These are phyloP conservation scores for Drosophila anceps DNA, from an alignment of 2,888 invertebrate genomes.

Conservation along the genomic window DNA sequence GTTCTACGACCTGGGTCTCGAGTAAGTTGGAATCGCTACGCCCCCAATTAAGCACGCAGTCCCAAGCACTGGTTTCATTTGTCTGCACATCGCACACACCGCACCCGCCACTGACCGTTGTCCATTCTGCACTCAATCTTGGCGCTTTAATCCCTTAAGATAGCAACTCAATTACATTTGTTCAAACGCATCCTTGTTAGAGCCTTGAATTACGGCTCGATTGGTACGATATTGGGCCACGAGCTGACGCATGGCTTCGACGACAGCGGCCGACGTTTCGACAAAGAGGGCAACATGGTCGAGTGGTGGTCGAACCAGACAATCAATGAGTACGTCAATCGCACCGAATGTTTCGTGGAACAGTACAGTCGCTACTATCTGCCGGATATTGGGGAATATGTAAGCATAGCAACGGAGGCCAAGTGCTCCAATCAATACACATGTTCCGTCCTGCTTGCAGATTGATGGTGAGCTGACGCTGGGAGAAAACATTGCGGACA, in stretches of 20 bases:
- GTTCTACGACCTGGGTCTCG: conserved; percentile 93
- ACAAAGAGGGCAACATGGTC: conserved; percentile 93
- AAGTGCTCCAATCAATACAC: neutral
- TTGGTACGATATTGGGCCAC: conserved; percentile 92
- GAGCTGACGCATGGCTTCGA: conserved; percentile 88
- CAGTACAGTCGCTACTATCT: conserved; percentile 91
- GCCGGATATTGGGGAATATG: conserved; percentile 88
- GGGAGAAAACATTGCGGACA: conserved; percentile 94
- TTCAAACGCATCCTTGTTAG: conserved; percentile 85
- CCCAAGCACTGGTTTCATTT: conserved; percentile 20
- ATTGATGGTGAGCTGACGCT: conserved; percentile 91
- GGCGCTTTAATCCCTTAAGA: conserved; percentile 44
- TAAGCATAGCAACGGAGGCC: conserved; percentile 83
- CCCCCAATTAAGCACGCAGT: conserved; percentile 15
- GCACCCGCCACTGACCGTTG: conserved; percentile 13
- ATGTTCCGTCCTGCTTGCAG: conserved; percentile 84
- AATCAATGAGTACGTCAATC: conserved; percentile 90
- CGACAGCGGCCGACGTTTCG: conserved; percentile 90
- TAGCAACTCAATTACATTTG: conserved; percentile 52
- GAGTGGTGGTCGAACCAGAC: conserved; percentile 96
- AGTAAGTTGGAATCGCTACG: conserved; percentile 88
- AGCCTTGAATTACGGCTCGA: conserved; percentile 92
- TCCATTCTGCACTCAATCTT: conserved; percentile 30
- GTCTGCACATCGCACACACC: conserved; percentile 32
- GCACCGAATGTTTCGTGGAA: conserved; percentile 93